phyloP scores from a whole-genome alignment of 2,888 invertebrate species.

The Apantesis nais region DNA sequence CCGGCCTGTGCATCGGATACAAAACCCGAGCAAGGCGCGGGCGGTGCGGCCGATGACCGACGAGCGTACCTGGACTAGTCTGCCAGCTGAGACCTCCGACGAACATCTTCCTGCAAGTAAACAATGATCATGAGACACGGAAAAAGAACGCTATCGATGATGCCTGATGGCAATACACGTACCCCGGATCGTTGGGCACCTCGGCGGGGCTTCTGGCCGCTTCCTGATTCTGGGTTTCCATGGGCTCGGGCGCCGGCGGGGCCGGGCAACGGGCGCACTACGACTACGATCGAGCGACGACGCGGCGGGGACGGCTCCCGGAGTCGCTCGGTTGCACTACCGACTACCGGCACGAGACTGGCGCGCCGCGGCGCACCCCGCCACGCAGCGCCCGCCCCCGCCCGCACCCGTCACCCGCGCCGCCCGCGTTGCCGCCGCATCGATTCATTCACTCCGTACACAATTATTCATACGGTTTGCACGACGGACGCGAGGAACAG shows the following conservation, averaged over 20 bases:
- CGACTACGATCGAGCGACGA: conserved; percentile 86
- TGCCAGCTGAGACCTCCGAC: conserved; percentile 99
- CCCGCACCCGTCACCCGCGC: conserved; percentile 59
- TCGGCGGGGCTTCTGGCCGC: conserved; percentile 94
- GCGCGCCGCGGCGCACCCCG: conserved; percentile 81
- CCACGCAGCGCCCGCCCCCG: conserved; percentile 71
- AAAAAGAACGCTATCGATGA: conserved; percentile 47
- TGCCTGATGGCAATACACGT: conserved; percentile 66
- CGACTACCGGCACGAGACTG: conserved; percentile 91
- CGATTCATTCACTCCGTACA: conserved; percentile 84
- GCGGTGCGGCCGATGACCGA: conserved; percentile 68
- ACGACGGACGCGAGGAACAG: conserved; percentile 70
- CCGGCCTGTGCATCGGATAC: conserved; percentile 72
- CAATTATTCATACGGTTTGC: conserved; percentile 84
- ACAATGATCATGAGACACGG: conserved; percentile 76
- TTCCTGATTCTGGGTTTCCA: conserved; percentile 93
- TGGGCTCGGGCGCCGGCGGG: conserved; percentile 80
- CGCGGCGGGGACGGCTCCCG: conserved; percentile 87
- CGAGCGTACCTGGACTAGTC: conserved; percentile 97
- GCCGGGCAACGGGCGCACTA: conserved; percentile 81
- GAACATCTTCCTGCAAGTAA: conserved; percentile 99
- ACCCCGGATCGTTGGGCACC: conserved; percentile 98
- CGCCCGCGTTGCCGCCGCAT: conserved; percentile 75
- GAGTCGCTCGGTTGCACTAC: conserved; percentile 88
- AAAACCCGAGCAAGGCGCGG: conserved; percentile 66